phyloP scores from a whole-genome alignment of 2,797 vertebrate species.

The Pseudochromis fuscus region DNA sequence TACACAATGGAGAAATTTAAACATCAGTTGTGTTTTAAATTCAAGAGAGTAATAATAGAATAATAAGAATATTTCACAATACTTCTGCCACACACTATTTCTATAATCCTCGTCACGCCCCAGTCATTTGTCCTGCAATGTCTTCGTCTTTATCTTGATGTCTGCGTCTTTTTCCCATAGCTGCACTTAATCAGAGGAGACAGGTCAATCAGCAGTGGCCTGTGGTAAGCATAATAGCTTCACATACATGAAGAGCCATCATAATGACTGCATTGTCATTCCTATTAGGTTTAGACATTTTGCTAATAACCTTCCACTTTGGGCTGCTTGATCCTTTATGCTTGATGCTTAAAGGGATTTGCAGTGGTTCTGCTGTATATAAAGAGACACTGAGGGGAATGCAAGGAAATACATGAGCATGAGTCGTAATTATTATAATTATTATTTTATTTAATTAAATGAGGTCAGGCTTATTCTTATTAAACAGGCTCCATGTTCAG shows the following conservation, averaged over 20 bases:
- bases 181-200: conserved; percentile 69
- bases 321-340: conserved; percentile 33
- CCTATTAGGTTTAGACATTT: conserved; percentile 67
- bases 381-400: conserved; percentile 16
- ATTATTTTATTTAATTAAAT: conserved; percentile 12
- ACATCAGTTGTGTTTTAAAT: conserved; percentile 15
- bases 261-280: conserved; percentile 66
- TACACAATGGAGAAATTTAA: conserved; percentile 1
- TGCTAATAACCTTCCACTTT: conserved; percentile 58
- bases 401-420: conserved; percentile 3
- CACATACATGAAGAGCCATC: conserved; percentile 65
- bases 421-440: background rate
- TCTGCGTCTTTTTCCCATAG: conserved; percentile 34
- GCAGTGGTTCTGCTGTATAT: background rate
- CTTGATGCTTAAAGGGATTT: conserved; percentile 22
- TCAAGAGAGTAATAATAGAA: background rate
- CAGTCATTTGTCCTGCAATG: conserved; percentile 38
- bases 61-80: conserved; percentile 8
- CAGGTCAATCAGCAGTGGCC: conserved; percentile 67
- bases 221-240: conserved; percentile 69
- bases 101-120: conserved; percentile 19
- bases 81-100: background rate
- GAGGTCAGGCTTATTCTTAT: conserved; percentile 24
- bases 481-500: too few species aligned
- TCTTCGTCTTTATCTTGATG: conserved; percentile 11